Evolutionary conservation across 1,140 invertebrate species (phyloP).

Genomic region (Orchestia grillus): DNA sequence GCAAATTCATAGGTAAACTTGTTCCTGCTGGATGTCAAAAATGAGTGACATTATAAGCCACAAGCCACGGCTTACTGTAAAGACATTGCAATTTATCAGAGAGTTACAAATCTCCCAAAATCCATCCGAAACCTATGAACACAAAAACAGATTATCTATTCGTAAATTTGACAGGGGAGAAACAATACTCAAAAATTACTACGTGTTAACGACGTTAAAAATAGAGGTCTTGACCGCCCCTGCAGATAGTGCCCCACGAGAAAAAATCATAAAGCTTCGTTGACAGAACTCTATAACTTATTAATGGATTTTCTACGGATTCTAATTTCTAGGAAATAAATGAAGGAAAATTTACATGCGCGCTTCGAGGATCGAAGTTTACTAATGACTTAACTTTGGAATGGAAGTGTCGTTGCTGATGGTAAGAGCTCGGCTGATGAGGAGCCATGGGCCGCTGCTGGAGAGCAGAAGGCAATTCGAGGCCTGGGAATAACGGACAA

Average conservation of each 20-base stretch:
- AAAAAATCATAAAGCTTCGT: background rate
- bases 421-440: background rate
- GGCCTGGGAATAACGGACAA: background rate
- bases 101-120: too few relatives aligned
- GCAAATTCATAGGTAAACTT: background rate
- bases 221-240: too few relatives aligned
- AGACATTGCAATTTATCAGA: too few relatives aligned
- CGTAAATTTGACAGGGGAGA: too few relatives aligned
- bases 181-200: too few relatives aligned
- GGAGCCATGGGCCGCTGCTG: background rate
- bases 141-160: too few relatives aligned
- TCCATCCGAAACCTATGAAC: too few relatives aligned
- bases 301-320: background rate
- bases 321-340: background rate
- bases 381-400: slow-evolving; percentile 52
- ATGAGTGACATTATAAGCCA: too few relatives aligned
- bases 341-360: slow-evolving; percentile 5
- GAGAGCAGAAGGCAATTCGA: background rate
- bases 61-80: too few relatives aligned
- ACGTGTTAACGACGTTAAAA: too few relatives aligned
- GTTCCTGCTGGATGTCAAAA: background rate
- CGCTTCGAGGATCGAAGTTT: background rate
- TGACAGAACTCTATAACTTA: background rate
- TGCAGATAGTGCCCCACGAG: too few relatives aligned
- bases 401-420: slow-evolving; percentile 29